Conservation (phyloP, 2,113 vertebrate species). For the Plecturocebus donacophilus region DNA sequence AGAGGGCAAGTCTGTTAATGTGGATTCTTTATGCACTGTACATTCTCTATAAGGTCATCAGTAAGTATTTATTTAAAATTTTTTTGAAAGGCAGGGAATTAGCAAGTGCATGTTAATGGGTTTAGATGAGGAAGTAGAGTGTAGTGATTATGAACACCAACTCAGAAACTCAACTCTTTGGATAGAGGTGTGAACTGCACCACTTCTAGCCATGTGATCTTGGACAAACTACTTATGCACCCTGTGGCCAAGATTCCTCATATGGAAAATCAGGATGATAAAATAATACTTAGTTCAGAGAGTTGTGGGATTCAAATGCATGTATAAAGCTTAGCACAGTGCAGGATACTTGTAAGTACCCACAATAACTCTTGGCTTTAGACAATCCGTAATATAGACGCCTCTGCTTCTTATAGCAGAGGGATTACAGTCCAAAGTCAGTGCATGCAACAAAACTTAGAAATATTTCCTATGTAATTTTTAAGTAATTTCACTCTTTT, state of each 20-base stretch:
- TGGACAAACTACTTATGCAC: not conserved
- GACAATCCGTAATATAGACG: not conserved
- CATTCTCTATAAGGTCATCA: not conserved
- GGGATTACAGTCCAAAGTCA: not conserved
- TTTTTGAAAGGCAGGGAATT: not conserved
- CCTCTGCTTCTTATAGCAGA: not conserved
- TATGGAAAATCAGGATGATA: not conserved
- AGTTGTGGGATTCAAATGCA: not conserved
- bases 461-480: not conserved
- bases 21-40: not conserved
- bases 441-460: not conserved
- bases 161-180: too few relatives aligned
- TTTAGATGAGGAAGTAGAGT: not conserved
- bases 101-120: not conserved
- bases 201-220: not conserved
- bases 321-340: not conserved
- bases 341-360: rapidly evolving
- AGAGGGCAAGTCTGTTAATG: not conserved
- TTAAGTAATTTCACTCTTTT: not conserved
- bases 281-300: not conserved
- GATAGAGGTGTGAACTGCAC: not conserved
- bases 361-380: not conserved
- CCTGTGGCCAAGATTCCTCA: not conserved
- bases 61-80: not conserved
- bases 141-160: not conserved